Conservation (phyloP, 2,888 invertebrate genomes). For the Tanypteryx hageni region DNA sequence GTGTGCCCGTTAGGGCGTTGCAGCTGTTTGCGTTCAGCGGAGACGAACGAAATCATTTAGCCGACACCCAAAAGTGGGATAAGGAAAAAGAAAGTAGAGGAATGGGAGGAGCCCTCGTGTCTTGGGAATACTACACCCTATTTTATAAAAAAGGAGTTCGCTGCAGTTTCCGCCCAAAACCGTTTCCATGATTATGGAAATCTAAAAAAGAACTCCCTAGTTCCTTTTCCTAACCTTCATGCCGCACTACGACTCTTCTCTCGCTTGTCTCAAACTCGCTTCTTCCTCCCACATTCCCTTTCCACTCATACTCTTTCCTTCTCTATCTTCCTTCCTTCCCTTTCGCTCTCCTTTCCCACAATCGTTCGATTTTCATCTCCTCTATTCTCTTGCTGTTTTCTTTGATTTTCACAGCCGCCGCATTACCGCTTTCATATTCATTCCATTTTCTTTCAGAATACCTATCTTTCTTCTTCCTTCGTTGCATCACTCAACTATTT, state of each 20-base stretch:
- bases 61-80: slow-evolving; percentile 35
- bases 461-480: not conserved
- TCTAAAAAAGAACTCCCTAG: not conserved
- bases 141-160: slow-evolving; percentile 30
- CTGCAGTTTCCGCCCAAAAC: slow-evolving; percentile 35
- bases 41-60: slow-evolving; percentile 54
- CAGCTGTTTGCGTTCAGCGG: not conserved
- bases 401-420: not conserved
- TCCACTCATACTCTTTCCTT: not conserved
- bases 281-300: not conserved
- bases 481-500: not conserved
- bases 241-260: too few species aligned
- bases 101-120: not conserved
- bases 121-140: slow-evolving; percentile 19
- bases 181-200: slow-evolving; percentile 36
- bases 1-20: slow-evolving; percentile 9
- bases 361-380: not conserved
- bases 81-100: not conserved
- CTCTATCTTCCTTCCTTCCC: not conserved
- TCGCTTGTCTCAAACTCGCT: not conserved
- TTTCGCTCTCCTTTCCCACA: not conserved
- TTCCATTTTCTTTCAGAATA: not conserved
- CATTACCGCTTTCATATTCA: not conserved
- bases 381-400: not conserved
- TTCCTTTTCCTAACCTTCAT: not conserved